Evolutionary conservation across 2,113 vertebrate genomes (phyloP), one percentile per base, ranked within the genome.

Genomic region (Dendrocopos noguchii): DNA sequence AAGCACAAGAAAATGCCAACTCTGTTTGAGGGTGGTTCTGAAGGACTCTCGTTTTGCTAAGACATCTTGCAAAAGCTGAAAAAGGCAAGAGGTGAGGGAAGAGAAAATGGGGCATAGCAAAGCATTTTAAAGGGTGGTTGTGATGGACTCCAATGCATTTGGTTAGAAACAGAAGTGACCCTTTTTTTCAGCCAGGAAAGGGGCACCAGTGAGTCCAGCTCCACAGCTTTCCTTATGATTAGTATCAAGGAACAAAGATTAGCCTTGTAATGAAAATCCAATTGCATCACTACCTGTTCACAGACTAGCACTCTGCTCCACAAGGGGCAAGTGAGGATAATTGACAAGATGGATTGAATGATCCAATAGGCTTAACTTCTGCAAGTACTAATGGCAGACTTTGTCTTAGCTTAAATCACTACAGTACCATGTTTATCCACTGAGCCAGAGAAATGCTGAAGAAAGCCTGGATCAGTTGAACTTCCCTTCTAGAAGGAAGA

Each of bases 231-330:
- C 33, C 10, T 66, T 70, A 46, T 16, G 60, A 46, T 36, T 15
- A 87, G 16, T 24, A 71, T 15, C 44, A 55, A 77, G 21, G 64
- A 94, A 87, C 42, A 83, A 87, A 94, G 79, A 84, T 53, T 72
- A 87, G 79, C 53, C 17, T 92, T 64, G 42, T 77, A 92, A 89
- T 93, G 66, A 90, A 90, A 96, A 93, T 76, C 73, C 74, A 88
- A 56, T 94, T 2, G 2, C 55, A 64, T 59, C 64, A 17, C 44
- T 88, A 87, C 76, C 81, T 78, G 64, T 19, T 71, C 42, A 56
- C 16, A 66, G 64, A 6, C 60, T 57, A 47, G 52, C 36, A 52
- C 52, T 73, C 67, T 82, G 55, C 64, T 92, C 56, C 61, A 78
- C 65, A 72, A 78, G 57, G 44, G 78, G 68, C n/a, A 94, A 72